Evolutionary conservation across 2,113 vertebrate species (phyloP).

Genomic region (rabbit (Oryctolagus cuniculus)): DNA sequence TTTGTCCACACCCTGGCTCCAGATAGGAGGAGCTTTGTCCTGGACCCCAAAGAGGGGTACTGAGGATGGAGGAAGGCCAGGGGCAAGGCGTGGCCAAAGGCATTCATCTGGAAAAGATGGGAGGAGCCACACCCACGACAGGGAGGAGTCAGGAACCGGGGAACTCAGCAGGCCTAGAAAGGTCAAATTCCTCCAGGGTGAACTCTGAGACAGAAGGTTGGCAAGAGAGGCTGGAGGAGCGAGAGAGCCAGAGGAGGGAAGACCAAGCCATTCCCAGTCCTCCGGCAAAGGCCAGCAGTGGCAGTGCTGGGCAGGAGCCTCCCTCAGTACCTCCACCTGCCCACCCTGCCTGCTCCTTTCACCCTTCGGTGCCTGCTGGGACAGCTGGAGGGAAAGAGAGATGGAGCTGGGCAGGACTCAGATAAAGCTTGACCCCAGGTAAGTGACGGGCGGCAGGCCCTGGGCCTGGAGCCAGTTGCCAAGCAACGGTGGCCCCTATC

Average conservation of each 20-base stretch:
- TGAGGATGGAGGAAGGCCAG: not conserved
- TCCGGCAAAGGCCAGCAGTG: not conserved
- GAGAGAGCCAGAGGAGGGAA: not conserved
- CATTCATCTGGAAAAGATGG: not conserved
- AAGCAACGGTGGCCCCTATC: not conserved
- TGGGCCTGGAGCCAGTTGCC: not conserved
- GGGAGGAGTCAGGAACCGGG: constrained; percentile 62
- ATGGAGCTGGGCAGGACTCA: constrained; percentile 75
- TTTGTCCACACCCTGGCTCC: not conserved
- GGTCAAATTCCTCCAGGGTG: constrained; percentile 78
- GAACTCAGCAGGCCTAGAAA: not conserved
- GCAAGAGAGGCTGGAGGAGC: not conserved
- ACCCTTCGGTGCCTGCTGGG: not conserved
- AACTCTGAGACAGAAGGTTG: constrained; percentile 58
- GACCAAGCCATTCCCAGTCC: not conserved
- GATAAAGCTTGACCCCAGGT: constrained; percentile 78
- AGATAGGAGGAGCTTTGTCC: not conserved
- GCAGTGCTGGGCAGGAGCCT: not conserved
- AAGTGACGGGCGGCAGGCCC: not conserved
- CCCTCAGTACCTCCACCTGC: not conserved
- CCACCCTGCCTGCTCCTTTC: not conserved
- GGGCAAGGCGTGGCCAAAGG: not conserved
- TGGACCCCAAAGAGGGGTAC: not conserved
- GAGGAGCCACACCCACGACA: not conserved
- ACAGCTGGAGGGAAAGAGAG: not conserved